These are phyloP conservation scores for Thunnus albacares DNA, from an alignment of 2,797 vertebrate species.

Conservation along the genomic window DNA sequence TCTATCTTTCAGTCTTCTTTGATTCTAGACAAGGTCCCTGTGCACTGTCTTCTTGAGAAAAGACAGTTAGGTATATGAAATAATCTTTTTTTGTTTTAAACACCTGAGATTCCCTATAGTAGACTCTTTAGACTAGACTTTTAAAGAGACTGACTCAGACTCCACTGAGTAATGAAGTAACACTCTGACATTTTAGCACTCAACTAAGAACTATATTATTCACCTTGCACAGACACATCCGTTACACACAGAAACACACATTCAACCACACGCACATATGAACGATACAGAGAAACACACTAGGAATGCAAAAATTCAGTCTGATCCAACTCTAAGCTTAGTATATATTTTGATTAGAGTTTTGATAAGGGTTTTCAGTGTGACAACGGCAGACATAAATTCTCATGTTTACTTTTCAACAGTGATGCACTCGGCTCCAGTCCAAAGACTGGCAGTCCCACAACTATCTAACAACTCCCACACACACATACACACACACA, in stretches of 20 bases:
- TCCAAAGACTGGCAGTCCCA: constrained; percentile 53
- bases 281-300: background rate
- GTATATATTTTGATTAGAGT: constrained; percentile 15
- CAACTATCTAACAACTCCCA: constrained; percentile 59
- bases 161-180: background rate
- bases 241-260: background rate
- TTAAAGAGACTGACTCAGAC: background rate
- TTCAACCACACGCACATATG: background rate
- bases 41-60: background rate
- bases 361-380: constrained; percentile 14
- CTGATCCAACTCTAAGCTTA: background rate
- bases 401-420: constrained; percentile 48
- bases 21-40: background rate
- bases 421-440: constrained; percentile 44
- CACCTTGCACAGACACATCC: background rate
- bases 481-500: constrained; percentile 41
- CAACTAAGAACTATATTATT: background rate
- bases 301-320: background rate
- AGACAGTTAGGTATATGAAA: constrained; percentile 11
- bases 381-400: constrained; percentile 39
- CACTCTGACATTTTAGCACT: background rate
- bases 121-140: constrained; percentile 8
- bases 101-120: background rate
- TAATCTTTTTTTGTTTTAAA: background rate
- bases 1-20: constrained; percentile 1